Evolutionary conservation across 2,113 vertebrate genomes (phyloP), one percentile per base, ranked within the genome.

Genomic region (Rhynchomys soricoides): DNA sequence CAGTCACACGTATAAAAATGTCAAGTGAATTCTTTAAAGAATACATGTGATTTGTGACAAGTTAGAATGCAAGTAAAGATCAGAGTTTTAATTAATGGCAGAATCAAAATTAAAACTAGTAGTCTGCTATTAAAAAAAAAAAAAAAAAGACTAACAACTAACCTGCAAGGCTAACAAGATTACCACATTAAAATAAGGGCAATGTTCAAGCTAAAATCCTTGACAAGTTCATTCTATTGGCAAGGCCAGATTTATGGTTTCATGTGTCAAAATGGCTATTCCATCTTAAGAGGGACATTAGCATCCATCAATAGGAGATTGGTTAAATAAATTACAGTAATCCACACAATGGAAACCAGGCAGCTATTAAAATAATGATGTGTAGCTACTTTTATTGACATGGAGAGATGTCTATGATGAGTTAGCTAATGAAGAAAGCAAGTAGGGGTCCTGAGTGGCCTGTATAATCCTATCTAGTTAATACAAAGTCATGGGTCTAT

Each of bases 251-350:
- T 93, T 96, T 93, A 96, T 68, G 64, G 64, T 59, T 37, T 37
- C 83, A 31, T 89, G 21, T 85, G 52, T 95, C 59, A 64, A 93
- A 91, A 96, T 55, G 79, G 70, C 90, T 85, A 59, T 86, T 92
- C 71, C 85, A 79, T 70, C 94, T 94, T 94, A 94, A 95, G 50
- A 94, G n/a, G 78, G 17, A 96, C 79, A 94, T 96, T 93, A 96
- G 78, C 79, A 81, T 90, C 75, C 64, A 95, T 97, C 96, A 93
- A 66, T 68, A 90, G 70, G 88, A 95, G 93, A 94, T 68, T 52
- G 70, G 55, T 85, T 93, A 97, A 96, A 93, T 95, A 95, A 93
- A 95, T 95, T 95, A 95, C 40, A 91, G 59, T 90, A 68, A 95
- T 86, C 64, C 70, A 62, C 71, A 96, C 79, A 95, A 85, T 79